Percentiles rank a stretch among this genome's conserved stretches.
These are phyloP conservation scores for Brachionus angularis DNA, from an alignment of 1,140 invertebrate genomes.

Conservation along the genomic window DNA sequence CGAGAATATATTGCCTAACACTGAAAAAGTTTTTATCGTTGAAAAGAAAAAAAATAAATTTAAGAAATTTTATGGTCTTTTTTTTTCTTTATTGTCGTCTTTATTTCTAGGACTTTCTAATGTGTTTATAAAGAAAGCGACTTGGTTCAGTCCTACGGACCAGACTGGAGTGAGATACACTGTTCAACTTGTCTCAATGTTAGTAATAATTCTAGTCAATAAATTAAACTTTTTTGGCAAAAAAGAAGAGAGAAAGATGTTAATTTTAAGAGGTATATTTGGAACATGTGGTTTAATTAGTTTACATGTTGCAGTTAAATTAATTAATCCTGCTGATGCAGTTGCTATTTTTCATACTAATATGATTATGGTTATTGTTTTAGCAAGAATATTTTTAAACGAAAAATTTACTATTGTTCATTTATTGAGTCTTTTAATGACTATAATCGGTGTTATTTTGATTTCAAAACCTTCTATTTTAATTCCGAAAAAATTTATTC, in stretches of 20 bases:
- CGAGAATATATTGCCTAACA: no score
- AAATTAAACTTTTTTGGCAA: neutral
- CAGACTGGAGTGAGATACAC: conserved; percentile 18
- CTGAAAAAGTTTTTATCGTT: no score
- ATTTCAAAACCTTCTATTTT: conserved; percentile 39
- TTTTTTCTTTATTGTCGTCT: neutral
- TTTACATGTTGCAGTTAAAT: neutral
- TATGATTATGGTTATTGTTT: conserved; percentile 24
- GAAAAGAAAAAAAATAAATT: no score
- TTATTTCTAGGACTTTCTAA: neutral
- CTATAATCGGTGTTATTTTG: conserved; percentile 11
- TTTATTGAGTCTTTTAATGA: conserved; percentile 8
- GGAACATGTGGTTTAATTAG: conserved; percentile 3
- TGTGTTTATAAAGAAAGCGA: neutral
- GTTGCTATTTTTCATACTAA: neutral
- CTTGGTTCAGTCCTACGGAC: neutral
- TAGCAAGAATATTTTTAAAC: conserved; percentile 27
- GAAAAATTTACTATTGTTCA: conserved; percentile 33
- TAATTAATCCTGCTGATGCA: conserved; percentile 37
- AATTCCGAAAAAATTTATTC: conserved; percentile 4
- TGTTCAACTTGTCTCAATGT: conserved; percentile 14
- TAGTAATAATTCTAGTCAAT: neutral
- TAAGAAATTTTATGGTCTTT: neutral
- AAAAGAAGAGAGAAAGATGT: conserved; percentile 1
- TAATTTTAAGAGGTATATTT: conserved; percentile 15